Conservation (phyloP, 2,113 vertebrate genomes). For the Hepsetus odoe region DNA sequence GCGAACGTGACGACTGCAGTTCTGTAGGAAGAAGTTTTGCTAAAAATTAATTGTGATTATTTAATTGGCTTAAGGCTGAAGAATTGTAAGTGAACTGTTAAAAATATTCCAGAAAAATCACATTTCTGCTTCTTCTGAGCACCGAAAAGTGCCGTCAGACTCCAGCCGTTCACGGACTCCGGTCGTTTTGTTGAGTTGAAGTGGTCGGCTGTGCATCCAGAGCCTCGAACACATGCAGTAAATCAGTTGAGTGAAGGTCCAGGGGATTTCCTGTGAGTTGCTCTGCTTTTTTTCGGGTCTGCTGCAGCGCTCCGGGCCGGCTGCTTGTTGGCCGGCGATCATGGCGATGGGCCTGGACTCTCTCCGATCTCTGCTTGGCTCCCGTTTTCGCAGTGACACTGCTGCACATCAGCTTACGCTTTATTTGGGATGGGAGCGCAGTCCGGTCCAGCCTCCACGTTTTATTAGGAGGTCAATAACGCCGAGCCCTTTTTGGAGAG, state of each 20-base stretch:
- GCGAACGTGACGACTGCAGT: too few relatives aligned
- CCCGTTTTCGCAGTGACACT: conserved; percentile 5
- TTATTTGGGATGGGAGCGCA: conserved; percentile 6
- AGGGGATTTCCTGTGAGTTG: not conserved
- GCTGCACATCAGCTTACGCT: conserved; percentile 34
- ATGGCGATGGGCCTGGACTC: conserved; percentile 21
- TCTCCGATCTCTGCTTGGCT: conserved; percentile 35
- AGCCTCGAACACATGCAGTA: not conserved
- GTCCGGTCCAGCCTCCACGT: not conserved
- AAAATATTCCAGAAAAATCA: too few relatives aligned
- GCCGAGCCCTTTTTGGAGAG: not conserved
- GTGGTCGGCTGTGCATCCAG: not conserved
- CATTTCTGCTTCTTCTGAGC: not conserved
- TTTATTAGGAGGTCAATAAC: not conserved
- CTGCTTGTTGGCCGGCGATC: conserved; percentile 21
- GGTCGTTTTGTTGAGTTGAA: not conserved
- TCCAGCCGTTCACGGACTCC: too few relatives aligned
- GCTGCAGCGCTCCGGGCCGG: not conserved
- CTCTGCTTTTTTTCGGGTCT: conserved; percentile 42
- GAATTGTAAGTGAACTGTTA: too few relatives aligned
- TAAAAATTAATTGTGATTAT: too few relatives aligned
- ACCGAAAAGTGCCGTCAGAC: not conserved
- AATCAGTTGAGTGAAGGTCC: not conserved
- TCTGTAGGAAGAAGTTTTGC: too few relatives aligned
- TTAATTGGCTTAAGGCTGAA: too few relatives aligned